These are phyloP conservation scores for Istiophorus platypterus DNA, from an alignment of 2,113 vertebrate genomes.

Conservation along the genomic window DNA sequence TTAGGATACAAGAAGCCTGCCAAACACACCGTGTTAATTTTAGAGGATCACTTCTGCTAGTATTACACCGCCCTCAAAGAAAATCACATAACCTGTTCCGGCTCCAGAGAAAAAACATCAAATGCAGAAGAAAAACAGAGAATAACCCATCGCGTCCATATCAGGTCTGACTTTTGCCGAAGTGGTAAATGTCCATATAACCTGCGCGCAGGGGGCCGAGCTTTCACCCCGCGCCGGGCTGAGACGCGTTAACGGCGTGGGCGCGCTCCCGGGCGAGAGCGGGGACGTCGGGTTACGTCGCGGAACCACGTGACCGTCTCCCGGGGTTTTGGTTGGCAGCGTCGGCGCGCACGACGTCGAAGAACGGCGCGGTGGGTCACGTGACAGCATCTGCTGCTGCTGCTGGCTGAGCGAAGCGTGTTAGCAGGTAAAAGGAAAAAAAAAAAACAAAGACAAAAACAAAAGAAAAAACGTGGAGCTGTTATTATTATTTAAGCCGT, in stretches of 20 bases:
- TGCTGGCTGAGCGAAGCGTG: constrained; percentile 85
- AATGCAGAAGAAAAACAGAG: not conserved
- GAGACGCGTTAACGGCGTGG: not conserved
- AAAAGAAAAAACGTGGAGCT: not conserved
- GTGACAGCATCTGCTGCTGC: constrained; percentile 83
- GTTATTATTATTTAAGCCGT: not conserved
- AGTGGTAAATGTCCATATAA: too few relatives aligned
- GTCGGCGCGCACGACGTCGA: constrained; percentile 44
- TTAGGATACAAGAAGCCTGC: not conserved
- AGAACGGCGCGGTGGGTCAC: constrained; percentile 77
- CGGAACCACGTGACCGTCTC: constrained; percentile 47
- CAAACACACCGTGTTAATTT: not conserved
- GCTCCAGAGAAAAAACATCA: not conserved
- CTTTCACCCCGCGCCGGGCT: not conserved
- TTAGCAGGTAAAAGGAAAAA: constrained; percentile 83
- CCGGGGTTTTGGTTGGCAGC: constrained; percentile 49
- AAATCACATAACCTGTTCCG: constrained; percentile 20
- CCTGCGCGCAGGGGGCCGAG: too few relatives aligned
- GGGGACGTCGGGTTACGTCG: constrained; percentile 20
- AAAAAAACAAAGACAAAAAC: constrained; percentile 14
- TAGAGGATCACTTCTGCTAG: not conserved
- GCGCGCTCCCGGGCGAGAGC: not conserved
- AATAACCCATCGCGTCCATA: not conserved
- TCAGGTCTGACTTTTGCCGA: not conserved
- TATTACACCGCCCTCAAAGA: not conserved